Evolutionary conservation across 2,113 vertebrate genomes (phyloP), one percentile per base, ranked within the genome.

Genomic region (Nymphicus hollandicus): DNA sequence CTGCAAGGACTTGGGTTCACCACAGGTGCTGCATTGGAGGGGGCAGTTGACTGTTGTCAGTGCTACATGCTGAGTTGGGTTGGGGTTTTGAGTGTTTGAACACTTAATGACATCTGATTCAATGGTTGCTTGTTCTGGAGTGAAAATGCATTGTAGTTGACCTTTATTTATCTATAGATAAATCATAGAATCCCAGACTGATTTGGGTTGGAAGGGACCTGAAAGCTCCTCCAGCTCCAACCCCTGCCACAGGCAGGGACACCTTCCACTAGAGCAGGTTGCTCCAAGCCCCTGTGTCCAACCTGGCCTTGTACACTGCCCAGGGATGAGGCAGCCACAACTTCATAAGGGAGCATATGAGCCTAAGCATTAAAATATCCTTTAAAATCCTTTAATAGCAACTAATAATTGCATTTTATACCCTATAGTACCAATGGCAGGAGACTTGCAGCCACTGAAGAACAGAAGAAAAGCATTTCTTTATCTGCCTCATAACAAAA

Each of bases 191-290:
- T 29, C 28, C 28, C 27, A 7, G 58, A 17, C 18, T 58, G 65
- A 22, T 37, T 56, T 50, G 49, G 37, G 49, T 14, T 25, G 66
- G 24, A 35, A 44, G 29, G 63, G n/a, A 31, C 35, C 47, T 7
- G 2, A 35, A 18, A 41, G 3, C 9, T 20, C 37, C 6, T 0
- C 46, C 46, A 69, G 24, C 14, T 29, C 46, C 25, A 63, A 0
- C 13, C 28, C 39, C 24, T 31, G 79, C 53, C n/a, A 1, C 29
- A n/a, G 22, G 29, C 37, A 56, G 39, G 29, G 35, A 12, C 43
- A 29, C 43, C 23, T 85, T 1, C 27, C 66, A 25, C 18, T n/a
- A 5, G 11, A 27, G 50, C 53, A 53, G n/a, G 2, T 0, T 69
- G 53, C 41, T 74, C 74, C 89, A 6, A 46, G 5, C 58, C 81